Conservation (phyloP, 2,888 invertebrate genomes). For the Coremacera marginata region DNA sequence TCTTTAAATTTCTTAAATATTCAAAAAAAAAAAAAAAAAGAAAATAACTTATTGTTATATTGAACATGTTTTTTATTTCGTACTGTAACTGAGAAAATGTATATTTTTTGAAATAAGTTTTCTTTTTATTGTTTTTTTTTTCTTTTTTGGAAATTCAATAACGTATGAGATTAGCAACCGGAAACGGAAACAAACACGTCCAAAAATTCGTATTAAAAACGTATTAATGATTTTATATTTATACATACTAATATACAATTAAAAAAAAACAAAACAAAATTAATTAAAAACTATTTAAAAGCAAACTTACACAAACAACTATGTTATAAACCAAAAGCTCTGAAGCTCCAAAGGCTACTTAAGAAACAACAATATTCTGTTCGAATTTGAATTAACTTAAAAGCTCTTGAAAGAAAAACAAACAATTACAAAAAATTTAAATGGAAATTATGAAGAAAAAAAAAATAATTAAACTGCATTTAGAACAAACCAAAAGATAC, state of each 20-base stretch:
- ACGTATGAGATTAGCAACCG: slow-evolving; percentile 25
- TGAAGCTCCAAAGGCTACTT: too few species aligned
- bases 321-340: not conserved
- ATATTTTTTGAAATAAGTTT: slow-evolving; percentile 9
- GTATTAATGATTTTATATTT: slow-evolving; percentile 38
- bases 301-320: slow-evolving; percentile 31
- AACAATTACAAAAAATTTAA: too few species aligned
- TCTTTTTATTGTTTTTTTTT: slow-evolving; percentile 23
- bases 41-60: not conserved
- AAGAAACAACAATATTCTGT: too few species aligned
- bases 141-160: not conserved
- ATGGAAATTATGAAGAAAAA: too few species aligned
- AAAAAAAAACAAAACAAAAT: not conserved
- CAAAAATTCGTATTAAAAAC: slow-evolving; percentile 23
- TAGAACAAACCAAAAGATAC: too few species aligned
- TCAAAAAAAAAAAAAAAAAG: not conserved
- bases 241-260: slow-evolving; percentile 45
- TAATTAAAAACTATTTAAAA: slow-evolving; percentile 51
- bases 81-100: not conserved
- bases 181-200: slow-evolving; percentile 33
- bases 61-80: not conserved
- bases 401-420: too few species aligned
- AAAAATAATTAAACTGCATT: too few species aligned
- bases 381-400: too few species aligned
- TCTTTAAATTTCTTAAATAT: slow-evolving; percentile 1